phyloP scores from a whole-genome alignment of 2,113 vertebrate species.

The Fregata magnificens region DNA sequence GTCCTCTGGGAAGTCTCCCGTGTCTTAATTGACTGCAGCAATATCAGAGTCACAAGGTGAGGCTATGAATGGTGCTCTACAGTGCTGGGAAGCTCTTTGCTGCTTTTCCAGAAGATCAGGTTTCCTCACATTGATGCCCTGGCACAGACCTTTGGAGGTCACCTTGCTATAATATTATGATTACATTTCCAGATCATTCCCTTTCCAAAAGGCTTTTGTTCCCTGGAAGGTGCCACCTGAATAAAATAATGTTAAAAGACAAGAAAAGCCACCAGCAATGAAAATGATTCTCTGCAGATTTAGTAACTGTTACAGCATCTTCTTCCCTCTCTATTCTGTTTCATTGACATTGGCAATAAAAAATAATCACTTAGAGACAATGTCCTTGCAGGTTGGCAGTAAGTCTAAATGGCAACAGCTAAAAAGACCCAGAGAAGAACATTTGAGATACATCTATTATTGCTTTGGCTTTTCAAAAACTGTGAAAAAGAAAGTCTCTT shows the following conservation, averaged over 20 bases:
- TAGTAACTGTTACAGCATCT: conserved; percentile 44
- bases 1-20: not conserved
- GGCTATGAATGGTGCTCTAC: not conserved
- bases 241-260: conserved; percentile 38
- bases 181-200: conserved; percentile 45
- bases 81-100: not conserved
- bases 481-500: not conserved
- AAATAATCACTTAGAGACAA: conserved; percentile 57
- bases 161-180: conserved; percentile 24
- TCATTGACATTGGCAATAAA: conserved; percentile 55
- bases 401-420: conserved; percentile 40
- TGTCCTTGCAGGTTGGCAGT: conserved; percentile 23
- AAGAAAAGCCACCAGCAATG: conserved; percentile 44
- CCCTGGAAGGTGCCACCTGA: conserved; percentile 17
- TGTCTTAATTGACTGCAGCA: not conserved
- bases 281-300: conserved; percentile 42
- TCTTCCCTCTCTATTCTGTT: conserved; percentile 31
- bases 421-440: conserved; percentile 19
- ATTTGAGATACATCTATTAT: conserved; percentile 15
- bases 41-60: not conserved
- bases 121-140: conserved; percentile 38
- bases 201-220: conserved; percentile 29
- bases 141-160: not conserved
- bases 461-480: conserved; percentile 26
- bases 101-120: conserved; percentile 15